phyloP scores from a whole-genome alignment of 2,113 vertebrate species.

The Gallinago paraguaiae region DNA sequence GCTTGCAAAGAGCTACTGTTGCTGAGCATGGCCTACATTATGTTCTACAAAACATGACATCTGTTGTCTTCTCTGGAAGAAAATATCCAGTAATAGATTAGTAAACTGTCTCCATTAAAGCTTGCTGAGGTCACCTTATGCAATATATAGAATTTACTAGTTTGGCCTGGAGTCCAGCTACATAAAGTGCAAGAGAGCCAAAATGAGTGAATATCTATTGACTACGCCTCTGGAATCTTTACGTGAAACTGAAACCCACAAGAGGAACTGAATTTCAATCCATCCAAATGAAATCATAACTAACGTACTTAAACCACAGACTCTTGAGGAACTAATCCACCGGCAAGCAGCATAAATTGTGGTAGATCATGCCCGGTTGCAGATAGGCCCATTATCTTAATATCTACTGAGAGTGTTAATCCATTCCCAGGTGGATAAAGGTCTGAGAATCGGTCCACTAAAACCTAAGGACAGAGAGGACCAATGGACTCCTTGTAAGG shows the following conservation, averaged over 20 bases:
- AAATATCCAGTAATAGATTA: slow-evolving; percentile 25
- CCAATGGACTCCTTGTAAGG: neutral
- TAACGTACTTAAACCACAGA: neutral
- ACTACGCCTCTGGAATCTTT: neutral
- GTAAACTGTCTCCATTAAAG: neutral
- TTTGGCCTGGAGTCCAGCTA: neutral
- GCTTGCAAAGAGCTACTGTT: neutral
- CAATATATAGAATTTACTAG: neutral
- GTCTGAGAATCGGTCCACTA: neutral
- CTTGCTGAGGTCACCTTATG: neutral
- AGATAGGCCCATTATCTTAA: neutral
- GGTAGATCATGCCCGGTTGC: neutral
- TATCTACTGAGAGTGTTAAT: neutral
- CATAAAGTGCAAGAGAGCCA: neutral
- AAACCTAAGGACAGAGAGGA: neutral
- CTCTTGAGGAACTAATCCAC: neutral
- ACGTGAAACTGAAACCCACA: neutral
- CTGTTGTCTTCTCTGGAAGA: slow-evolving; percentile 6
- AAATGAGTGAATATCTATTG: neutral
- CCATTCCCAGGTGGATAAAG: neutral
- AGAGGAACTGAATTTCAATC: neutral
- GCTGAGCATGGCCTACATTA: neutral
- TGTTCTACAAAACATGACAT: neutral
- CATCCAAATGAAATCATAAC: neutral
- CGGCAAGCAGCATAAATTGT: neutral